These are phyloP conservation scores for Cybosia mesomella DNA, from an alignment of 2,888 invertebrate species.

Conservation along the genomic window DNA sequence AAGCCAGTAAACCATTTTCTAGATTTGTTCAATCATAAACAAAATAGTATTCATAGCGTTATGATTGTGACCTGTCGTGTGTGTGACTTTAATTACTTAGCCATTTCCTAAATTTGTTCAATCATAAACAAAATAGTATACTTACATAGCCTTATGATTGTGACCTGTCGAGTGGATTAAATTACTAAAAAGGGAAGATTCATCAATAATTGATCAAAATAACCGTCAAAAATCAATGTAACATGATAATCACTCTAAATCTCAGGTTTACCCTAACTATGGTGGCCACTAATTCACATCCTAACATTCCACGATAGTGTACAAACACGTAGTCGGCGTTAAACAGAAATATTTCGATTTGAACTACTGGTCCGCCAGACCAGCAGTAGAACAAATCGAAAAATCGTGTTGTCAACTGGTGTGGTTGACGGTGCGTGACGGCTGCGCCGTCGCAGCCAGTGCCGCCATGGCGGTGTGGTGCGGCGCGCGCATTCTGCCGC, in stretches of 20 bases:
- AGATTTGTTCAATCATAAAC: too few species aligned
- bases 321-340: not conserved
- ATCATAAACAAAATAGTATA: too few species aligned
- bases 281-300: not conserved
- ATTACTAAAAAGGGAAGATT: too few species aligned
- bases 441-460: slow-evolving; percentile 67
- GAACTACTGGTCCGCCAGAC: not conserved
- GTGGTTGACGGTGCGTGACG: slow-evolving; percentile 57
- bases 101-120: not conserved
- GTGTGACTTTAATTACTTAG: not conserved
- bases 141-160: too few species aligned
- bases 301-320: not conserved
- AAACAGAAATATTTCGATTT: not conserved
- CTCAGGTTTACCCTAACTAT: not conserved
- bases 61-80: too few species aligned
- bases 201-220: too few species aligned
- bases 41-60: too few species aligned
- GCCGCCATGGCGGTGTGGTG: slow-evolving; percentile 86
- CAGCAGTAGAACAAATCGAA: too few species aligned
- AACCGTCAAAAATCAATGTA: not conserved
- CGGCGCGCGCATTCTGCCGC: slow-evolving; percentile 83
- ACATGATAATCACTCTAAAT: not conserved
- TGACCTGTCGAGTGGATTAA: too few species aligned
- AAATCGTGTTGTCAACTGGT: slow-evolving; percentile 54
- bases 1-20: not conserved